These are phyloP conservation scores for Chaetorhynchus papuensis DNA, from an alignment of 2,113 vertebrate genomes.

Conservation along the genomic window DNA sequence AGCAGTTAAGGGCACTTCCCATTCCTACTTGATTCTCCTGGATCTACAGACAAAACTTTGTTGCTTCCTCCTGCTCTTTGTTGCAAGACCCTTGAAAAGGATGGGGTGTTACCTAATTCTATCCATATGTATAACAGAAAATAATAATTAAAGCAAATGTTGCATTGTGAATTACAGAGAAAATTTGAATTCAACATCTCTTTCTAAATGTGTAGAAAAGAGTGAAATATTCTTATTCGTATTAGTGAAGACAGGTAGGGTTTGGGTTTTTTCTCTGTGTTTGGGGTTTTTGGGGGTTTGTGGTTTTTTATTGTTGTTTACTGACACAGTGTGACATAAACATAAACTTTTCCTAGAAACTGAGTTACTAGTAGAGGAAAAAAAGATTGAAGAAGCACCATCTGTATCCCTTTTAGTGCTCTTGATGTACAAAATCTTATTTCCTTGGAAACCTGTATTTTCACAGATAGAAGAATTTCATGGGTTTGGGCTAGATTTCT, in stretches of 20 bases:
- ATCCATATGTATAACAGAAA: background rate
- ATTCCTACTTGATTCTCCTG: background rate
- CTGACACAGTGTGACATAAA: background rate
- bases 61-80: background rate
- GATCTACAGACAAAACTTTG: background rate
- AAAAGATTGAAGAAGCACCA: background rate
- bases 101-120: background rate
- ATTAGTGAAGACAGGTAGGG: background rate
- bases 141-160: background rate
- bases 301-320: background rate
- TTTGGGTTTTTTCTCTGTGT: rapidly evolving
- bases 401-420: background rate
- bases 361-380: background rate
- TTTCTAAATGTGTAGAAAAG: background rate
- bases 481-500: background rate
- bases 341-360: background rate
- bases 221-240: background rate
- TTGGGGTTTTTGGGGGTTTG: rapidly evolving
- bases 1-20: background rate
- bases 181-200: background rate
- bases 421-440: background rate
- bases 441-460: background rate
- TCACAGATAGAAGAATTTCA: background rate
- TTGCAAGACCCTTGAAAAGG: background rate
- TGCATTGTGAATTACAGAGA: background rate